phyloP scores from a whole-genome alignment of 2,888 invertebrate species.

The Polyploca ridens region DNA sequence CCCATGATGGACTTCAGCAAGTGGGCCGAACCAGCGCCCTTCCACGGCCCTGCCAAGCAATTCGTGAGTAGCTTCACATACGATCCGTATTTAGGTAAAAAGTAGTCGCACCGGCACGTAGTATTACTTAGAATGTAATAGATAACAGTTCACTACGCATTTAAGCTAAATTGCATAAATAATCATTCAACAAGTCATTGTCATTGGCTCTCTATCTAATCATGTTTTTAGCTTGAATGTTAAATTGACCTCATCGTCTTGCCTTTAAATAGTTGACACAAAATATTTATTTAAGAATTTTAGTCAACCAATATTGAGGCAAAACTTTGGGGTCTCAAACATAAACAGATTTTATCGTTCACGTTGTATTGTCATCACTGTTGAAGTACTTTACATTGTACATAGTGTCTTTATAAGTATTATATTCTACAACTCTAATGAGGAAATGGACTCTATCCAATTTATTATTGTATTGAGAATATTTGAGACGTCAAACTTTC shows the following conservation, averaged over 20 bases:
- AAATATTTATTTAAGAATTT: neutral
- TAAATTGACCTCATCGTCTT: neutral
- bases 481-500: no score
- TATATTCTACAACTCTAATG: constrained; percentile 7
- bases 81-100: constrained; percentile 78
- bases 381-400: neutral
- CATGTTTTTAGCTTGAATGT: constrained; percentile 1
- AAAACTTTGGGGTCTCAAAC: neutral
- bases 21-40: constrained; percentile 91
- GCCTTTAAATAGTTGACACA: neutral
- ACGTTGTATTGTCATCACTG: constrained; percentile 2
- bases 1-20: constrained; percentile 94
- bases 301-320: neutral
- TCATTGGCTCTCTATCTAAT: constrained; percentile 1
- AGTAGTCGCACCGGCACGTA: constrained; percentile 65
- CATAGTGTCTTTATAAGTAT: neutral
- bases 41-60: constrained; percentile 76
- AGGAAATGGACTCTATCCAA: neutral
- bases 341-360: neutral
- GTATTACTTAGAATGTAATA: constrained; percentile 47
- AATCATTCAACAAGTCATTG: neutral
- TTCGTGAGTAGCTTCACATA: constrained; percentile 88
- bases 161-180: constrained; percentile 16
- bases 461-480: no score
- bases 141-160: constrained; percentile 39